Percentiles rank a stretch among this genome's conserved stretches.
phyloP scores from a whole-genome alignment of 1,140 invertebrate species.

The Rhyacophila brunnea region DNA sequence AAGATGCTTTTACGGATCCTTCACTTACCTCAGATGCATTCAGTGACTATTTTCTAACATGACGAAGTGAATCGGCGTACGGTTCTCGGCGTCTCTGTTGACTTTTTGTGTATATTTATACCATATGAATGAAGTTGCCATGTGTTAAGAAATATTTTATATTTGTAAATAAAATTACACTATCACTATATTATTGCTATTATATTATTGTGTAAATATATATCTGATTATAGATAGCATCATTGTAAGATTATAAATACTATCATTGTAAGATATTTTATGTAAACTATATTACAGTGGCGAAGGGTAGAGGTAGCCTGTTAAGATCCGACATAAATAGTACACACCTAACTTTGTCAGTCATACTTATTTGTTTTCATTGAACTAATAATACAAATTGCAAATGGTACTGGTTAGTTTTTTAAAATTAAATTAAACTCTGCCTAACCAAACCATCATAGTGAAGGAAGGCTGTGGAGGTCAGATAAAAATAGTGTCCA shows the following conservation, averaged over 20 bases:
- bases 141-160: conserved; percentile 15
- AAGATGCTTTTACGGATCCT: conserved; percentile 29
- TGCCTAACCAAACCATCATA: too few relatives aligned
- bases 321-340: too few relatives aligned
- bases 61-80: conserved; percentile 11
- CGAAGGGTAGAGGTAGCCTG: too few relatives aligned
- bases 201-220: neutral
- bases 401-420: too few relatives aligned
- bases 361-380: too few relatives aligned
- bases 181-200: neutral
- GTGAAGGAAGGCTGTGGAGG: too few relatives aligned
- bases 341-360: too few relatives aligned
- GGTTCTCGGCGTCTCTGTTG: neutral
- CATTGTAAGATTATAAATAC: neutral
- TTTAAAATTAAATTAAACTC: too few relatives aligned
- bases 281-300: too few relatives aligned
- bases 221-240: neutral
- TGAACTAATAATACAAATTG: too few relatives aligned
- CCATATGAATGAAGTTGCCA: conserved; percentile 34
- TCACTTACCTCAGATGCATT: conserved; percentile 27
- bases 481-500: too few relatives aligned
- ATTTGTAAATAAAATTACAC: neutral
- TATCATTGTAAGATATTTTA: neutral
- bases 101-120: conserved; percentile 28
- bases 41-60: conserved; percentile 33